Conservation (phyloP, 2,888 invertebrate genomes). For the Lapara coniferarum region DNA sequence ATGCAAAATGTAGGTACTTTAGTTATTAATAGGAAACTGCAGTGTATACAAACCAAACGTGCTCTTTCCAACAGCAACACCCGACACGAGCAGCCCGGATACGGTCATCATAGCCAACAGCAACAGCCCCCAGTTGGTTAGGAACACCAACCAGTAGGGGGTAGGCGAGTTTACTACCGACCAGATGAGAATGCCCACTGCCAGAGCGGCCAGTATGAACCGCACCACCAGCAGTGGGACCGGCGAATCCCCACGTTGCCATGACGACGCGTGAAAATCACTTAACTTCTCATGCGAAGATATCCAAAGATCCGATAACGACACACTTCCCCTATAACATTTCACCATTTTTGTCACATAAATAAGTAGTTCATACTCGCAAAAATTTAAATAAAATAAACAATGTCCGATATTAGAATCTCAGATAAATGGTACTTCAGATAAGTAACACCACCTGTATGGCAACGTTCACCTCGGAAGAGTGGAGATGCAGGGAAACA, state of each 20-base stretch:
- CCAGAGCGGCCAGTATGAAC: constrained; percentile 50
- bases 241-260: constrained; percentile 72
- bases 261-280: constrained; percentile 74
- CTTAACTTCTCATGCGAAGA: constrained; percentile 62
- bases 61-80: constrained; percentile 47
- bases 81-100: constrained; percentile 60
- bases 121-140: constrained; percentile 76
- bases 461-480: constrained; percentile 41
- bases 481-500: constrained; percentile 35
- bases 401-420: constrained; percentile 24
- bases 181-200: constrained; percentile 63
- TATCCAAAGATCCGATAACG: constrained; percentile 69
- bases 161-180: constrained; percentile 52
- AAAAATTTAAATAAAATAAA: constrained; percentile 16
- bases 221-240: constrained; percentile 65
- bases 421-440: constrained; percentile 35
- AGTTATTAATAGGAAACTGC: too few relatives aligned
- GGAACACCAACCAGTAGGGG: constrained; percentile 65
- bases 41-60: constrained; percentile 52
- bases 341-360: constrained; percentile 67
- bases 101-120: constrained; percentile 55
- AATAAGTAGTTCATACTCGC: constrained; percentile 27
- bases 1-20: too few relatives aligned
- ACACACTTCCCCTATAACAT: constrained; percentile 62
- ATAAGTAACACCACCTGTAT: constrained; percentile 43